A percentile compares a stretch with the other conserved stretches of the same genome.
Conservation (phyloP, 2,888 invertebrate species). For the Cacoxenus indagator region DNA sequence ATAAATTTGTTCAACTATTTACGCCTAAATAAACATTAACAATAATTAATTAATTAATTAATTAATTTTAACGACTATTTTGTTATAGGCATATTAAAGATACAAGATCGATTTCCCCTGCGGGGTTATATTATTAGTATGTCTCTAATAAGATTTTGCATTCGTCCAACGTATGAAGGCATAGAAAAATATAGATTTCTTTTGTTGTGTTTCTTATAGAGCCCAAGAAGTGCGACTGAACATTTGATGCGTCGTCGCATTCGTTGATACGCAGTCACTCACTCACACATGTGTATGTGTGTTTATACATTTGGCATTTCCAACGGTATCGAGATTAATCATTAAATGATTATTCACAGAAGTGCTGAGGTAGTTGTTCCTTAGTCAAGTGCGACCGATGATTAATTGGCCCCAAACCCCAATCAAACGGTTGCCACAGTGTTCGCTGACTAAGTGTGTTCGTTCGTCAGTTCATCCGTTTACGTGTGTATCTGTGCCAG, state of each 20-base stretch:
- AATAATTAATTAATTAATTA: conserved; percentile 1
- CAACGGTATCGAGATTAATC: conserved; percentile 46
- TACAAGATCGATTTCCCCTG: too few species aligned
- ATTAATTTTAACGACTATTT: background rate
- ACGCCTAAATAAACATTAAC: conserved; percentile 10
- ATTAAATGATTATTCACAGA: conserved; percentile 66
- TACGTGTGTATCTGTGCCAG: too few species aligned
- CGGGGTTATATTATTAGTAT: too few species aligned
- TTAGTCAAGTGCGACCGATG: conserved; percentile 16
- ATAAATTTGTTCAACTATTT: conserved; percentile 15
- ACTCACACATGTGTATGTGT: background rate
- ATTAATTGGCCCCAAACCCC: conserved; percentile 11
- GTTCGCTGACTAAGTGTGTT: too few species aligned
- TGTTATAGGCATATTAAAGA: too few species aligned
- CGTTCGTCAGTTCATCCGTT: conserved; percentile 26
- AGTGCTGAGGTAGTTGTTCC: conserved; percentile 66
- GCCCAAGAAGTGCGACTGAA: background rate
- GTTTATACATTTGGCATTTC: conserved; percentile 4
- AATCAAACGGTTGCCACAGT: too few species aligned
- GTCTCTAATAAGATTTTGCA: background rate
- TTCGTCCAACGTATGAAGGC: conserved; percentile 19
- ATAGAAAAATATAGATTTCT: background rate
- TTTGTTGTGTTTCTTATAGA: background rate
- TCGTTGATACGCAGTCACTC: background rate
- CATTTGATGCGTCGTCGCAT: background rate